These are phyloP conservation scores for Ceriagrion tenellum DNA, from an alignment of 2,888 invertebrate genomes.

Conservation along the genomic window DNA sequence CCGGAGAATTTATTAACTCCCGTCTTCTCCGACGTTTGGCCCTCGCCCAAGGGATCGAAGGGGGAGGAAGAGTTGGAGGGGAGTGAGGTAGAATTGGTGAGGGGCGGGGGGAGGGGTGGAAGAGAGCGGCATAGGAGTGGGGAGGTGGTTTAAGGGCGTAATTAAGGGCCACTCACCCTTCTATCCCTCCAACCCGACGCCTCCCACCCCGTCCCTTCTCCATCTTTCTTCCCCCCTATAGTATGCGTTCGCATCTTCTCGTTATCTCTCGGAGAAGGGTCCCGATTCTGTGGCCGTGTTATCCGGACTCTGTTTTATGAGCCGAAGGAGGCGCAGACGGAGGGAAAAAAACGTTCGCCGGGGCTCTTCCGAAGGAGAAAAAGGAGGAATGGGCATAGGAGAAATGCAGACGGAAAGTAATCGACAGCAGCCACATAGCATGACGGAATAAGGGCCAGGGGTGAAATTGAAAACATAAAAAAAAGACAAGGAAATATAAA, in stretches of 20 bases:
- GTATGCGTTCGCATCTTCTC: constrained; percentile 14
- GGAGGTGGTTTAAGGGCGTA: too few relatives aligned
- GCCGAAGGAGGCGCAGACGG: background rate
- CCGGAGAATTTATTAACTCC: background rate
- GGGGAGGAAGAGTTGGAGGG: background rate
- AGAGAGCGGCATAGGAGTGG: background rate
- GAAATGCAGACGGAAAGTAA: background rate
- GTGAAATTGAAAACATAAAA: background rate
- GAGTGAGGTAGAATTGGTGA: background rate
- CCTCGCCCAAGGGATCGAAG: background rate
- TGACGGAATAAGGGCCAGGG: background rate
- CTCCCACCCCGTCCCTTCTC: background rate
- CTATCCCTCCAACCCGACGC: background rate
- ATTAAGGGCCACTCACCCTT: constrained; percentile 35
- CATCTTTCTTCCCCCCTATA: background rate
- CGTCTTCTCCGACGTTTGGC: constrained; percentile 8
- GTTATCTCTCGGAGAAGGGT: constrained; percentile 23
- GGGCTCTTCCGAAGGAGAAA: background rate
- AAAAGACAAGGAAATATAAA: too few relatives aligned
- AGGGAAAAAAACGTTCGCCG: background rate
- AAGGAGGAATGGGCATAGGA: background rate
- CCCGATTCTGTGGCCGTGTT: background rate
- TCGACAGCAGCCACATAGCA: background rate
- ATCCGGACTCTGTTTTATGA: constrained; percentile 51
- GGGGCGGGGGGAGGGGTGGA: background rate